These are phyloP conservation scores for Oncorhynchus nerka DNA, from an alignment of 2,113 vertebrate genomes.

Conservation along the genomic window DNA sequence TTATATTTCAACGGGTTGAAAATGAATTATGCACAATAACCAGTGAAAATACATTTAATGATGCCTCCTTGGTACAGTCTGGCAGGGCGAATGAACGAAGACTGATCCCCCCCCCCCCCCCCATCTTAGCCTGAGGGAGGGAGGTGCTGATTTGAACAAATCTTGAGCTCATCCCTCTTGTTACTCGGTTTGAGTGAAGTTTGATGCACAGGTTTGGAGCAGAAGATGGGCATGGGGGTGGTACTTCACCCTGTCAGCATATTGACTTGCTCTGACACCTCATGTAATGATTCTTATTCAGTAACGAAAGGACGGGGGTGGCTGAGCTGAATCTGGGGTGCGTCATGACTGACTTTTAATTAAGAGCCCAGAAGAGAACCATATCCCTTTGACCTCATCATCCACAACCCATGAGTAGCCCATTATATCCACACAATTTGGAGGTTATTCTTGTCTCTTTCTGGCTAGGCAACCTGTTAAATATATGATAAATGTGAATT, in stretches of 20 bases:
- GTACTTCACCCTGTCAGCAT: conserved; percentile 70
- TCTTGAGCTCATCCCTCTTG: conserved; percentile 71
- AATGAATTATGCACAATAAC: conserved; percentile 93
- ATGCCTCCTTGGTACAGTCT: conserved; percentile 76
- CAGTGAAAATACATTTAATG: conserved; percentile 88
- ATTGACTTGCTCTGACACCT: conserved; percentile 75
- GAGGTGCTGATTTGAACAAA: conserved; percentile 71
- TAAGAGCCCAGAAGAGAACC: conserved; percentile 51
- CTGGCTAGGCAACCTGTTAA: too few relatives aligned
- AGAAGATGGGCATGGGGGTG: conserved; percentile 53
- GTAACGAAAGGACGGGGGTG: conserved; percentile 63
- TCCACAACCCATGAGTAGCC: not conserved
- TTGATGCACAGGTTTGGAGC: conserved; percentile 51
- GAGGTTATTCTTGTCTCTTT: too few relatives aligned
- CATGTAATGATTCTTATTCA: conserved; percentile 75
- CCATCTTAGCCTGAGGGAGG: conserved; percentile 59
- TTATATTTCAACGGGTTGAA: conserved; percentile 85
- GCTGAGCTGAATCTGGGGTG: conserved; percentile 59
- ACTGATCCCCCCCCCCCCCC: conserved; percentile 46
- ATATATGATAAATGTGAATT: not conserved
- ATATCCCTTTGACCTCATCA: conserved; percentile 54
- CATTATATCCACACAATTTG: too few relatives aligned
- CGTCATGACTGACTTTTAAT: conserved; percentile 68
- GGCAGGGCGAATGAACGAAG: conserved; percentile 81
- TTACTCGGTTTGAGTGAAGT: conserved; percentile 65